Evolutionary conservation across 1,140 invertebrate species (phyloP).

Genomic region (Listronotus bonariensis): DNA sequence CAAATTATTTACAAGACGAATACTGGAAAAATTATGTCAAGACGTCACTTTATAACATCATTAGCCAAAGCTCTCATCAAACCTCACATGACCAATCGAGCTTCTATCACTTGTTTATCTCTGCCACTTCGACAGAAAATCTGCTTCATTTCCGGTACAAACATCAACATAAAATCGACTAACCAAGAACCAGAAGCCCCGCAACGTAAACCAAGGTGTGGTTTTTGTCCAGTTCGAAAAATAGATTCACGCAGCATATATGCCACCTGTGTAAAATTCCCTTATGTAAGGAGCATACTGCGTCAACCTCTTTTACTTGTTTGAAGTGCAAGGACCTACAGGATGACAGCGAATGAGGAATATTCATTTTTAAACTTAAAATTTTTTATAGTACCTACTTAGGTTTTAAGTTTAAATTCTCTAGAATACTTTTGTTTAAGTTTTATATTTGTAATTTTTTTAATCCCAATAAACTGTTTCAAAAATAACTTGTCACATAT

Average conservation of each 20-base stretch:
- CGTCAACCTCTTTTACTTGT: conserved; percentile 8
- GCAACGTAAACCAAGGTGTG: conserved; percentile 9
- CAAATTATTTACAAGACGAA: not conserved
- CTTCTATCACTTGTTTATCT: conserved; percentile 1
- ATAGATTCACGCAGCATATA: conserved; percentile 22
- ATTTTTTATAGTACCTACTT: conserved; percentile 2
- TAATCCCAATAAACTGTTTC: no score
- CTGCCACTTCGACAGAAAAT: not conserved
- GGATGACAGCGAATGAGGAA: no score
- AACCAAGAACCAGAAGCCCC: not conserved
- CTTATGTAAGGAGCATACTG: conserved; percentile 14
- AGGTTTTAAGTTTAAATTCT: not conserved
- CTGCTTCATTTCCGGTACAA: not conserved
- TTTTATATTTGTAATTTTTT: not conserved
- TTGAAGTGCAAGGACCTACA: not conserved
- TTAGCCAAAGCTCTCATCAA: no score
- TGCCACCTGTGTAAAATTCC: conserved; percentile 5
- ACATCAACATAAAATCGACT: not conserved
- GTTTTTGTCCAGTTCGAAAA: conserved; percentile 16
- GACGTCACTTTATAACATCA: no score
- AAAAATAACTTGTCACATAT: conserved; percentile 1
- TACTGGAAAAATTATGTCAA: not conserved
- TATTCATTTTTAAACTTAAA: not conserved
- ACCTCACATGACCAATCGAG: not conserved
- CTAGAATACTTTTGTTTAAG: not conserved